Evolutionary conservation across 2,888 invertebrate genomes (phyloP), one percentile per base, ranked within the genome.

Genomic region (Lochmaea capreae): DNA sequence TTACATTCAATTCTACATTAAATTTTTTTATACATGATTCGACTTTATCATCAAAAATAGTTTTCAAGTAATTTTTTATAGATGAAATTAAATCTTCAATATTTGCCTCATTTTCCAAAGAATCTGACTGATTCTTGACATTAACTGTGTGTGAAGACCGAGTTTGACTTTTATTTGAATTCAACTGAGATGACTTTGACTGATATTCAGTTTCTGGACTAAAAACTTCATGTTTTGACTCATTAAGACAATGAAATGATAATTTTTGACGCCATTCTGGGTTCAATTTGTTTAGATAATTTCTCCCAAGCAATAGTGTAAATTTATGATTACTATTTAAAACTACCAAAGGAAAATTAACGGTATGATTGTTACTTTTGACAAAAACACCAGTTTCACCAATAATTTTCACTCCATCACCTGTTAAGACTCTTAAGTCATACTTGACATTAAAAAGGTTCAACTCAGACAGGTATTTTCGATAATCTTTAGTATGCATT

Each of bases 381-480:
- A 72, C 71, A 39, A 54, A 46, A 12, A 74, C 76, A 66, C 62
- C 39, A 61, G 61, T 66, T 59, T 74, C 58, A 43, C 74, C 70
- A 52, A 74, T 52, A 14, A 72, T 62, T 58, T 63, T 11, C 5
- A 76, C 68, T 12, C 72, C 65, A 67, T 76, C 49, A 26, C 70
- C 76, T 22, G 76, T 74, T 18, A 74, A 67, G 8, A 70, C 72
- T 61, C 59, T 76, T 12, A 76, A 52, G 59, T 72, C 72, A 65
- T 54, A 72, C n/a, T 62, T 72, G 18, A 68, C 58, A 16, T 26
- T 14, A 18, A 58, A n/a, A 46, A 62, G 39, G 59, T 71, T 62
- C 39, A 74, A 43, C 2, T 61, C 12, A 1, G 39, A 22, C 8
- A 66, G 52, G 22, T 39, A 66, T 39, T 33, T 46, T 57, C 26